These are phyloP conservation scores for Antechinus stuartii DNA, from an alignment of 2,113 vertebrate genomes.

Conservation along the genomic window DNA sequence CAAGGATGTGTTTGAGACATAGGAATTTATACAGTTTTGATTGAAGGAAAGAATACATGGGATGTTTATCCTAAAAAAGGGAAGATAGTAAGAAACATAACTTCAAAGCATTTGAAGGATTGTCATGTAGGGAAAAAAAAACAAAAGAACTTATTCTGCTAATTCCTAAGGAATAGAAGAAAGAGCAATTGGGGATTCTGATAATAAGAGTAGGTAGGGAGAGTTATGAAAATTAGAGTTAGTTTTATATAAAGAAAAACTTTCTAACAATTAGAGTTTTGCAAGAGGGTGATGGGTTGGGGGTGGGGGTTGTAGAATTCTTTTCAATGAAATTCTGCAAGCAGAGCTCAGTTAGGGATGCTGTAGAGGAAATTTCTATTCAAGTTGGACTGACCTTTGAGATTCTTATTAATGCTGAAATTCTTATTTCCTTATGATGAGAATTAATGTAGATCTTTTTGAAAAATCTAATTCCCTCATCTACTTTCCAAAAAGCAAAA, in stretches of 20 bases:
- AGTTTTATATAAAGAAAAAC: not conserved
- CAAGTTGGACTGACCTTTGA: not conserved
- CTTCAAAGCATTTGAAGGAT: not conserved
- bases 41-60: not conserved
- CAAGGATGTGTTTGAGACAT: not conserved
- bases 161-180: not conserved
- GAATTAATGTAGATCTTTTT: not conserved
- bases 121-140: not conserved
- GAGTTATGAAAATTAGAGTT: not conserved
- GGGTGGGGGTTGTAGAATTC: not conserved
- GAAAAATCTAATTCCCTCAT: not conserved
- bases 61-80: not conserved
- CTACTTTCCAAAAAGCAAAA: not conserved
- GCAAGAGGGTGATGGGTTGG: not conserved
- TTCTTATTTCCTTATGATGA: not conserved
- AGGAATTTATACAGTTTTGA: not conserved
- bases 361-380: not conserved
- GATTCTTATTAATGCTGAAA: not conserved
- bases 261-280: not conserved
- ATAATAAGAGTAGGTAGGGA: not conserved
- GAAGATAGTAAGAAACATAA: not conserved
- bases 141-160: not conserved
- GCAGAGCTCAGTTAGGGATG: not conserved
- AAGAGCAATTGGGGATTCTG: not conserved
- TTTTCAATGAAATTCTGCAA: not conserved